Conservation (phyloP, 2,113 vertebrate genomes). For the Uropsilus gracilis region DNA sequence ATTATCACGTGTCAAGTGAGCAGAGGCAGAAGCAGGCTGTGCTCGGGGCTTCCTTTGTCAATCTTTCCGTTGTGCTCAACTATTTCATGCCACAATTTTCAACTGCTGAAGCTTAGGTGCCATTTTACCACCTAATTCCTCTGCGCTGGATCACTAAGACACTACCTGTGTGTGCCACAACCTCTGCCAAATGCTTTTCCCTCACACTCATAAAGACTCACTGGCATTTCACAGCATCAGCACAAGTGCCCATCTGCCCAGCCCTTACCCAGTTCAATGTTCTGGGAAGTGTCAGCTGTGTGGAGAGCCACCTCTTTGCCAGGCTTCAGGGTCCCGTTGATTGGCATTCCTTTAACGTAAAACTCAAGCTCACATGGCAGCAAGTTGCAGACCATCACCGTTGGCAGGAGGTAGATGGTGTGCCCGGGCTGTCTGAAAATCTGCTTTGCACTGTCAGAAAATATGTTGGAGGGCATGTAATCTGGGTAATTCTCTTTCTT, state of each 20-base stretch:
- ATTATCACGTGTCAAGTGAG: not conserved
- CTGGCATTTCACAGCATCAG: not conserved
- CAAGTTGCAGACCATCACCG: constrained; percentile 95
- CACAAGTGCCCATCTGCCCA: not conserved
- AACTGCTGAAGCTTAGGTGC: not conserved
- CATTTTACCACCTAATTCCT: not conserved
- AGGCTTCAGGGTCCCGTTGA: constrained; percentile 92
- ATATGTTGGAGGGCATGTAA: constrained; percentile 94
- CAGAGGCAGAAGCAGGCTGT: not conserved
- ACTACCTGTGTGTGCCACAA: not conserved
- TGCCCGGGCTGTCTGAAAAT: constrained; percentile 98
- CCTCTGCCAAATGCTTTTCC: constrained; percentile 19
- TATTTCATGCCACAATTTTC: not conserved
- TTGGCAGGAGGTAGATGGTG: constrained; percentile 95
- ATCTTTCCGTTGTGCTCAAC: not conserved
- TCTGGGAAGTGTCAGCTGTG: constrained; percentile 95
- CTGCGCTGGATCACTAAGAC: not conserved
- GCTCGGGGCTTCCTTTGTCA: not conserved
- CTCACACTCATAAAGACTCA: not conserved
- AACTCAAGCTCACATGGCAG: constrained; percentile 96
- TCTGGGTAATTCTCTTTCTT: constrained; percentile 98
- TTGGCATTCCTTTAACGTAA: constrained; percentile 94
- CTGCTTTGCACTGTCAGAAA: constrained; percentile 92
- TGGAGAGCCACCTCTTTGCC: constrained; percentile 94
- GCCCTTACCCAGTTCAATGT: constrained; percentile 94